Evolutionary conservation across 2,113 vertebrate genomes (phyloP).

Genomic region (Sturnus vulgaris): DNA sequence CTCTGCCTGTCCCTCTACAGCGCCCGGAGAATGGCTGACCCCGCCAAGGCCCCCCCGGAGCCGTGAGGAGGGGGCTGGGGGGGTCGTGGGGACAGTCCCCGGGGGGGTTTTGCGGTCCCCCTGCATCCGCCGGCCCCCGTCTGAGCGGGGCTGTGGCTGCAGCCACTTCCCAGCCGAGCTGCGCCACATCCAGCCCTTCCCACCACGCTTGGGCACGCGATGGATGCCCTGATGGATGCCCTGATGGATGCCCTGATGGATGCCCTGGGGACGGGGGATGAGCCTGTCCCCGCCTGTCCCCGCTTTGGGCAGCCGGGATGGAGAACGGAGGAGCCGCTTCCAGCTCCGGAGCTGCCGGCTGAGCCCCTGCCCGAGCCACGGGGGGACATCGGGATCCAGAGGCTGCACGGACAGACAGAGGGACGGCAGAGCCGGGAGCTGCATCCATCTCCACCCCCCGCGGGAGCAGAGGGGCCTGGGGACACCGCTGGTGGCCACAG

Average conservation of each 20-base stretch:
- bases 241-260: background rate
- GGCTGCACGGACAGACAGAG: background rate
- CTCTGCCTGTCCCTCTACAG: conserved; percentile 91
- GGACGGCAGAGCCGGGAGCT: accelerated
- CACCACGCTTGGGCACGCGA: accelerated
- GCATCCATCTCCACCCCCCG: background rate
- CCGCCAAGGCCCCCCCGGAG: conserved; percentile 57
- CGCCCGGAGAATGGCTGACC: conserved; percentile 84
- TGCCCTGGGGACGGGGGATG: background rate
- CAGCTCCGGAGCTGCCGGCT: background rate
- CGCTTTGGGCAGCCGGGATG: background rate
- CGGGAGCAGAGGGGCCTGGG: accelerated
- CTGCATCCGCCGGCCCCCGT: accelerated
- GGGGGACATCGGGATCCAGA: accelerated
- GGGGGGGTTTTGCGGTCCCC: accelerated
- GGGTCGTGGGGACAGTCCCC: background rate
- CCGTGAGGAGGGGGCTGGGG: conserved; percentile 10
- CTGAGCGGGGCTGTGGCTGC: background rate
- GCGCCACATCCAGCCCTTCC: background rate
- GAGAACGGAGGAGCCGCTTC: background rate
- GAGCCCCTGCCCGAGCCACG: background rate
- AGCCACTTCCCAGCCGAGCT: background rate
- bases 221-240: no score
- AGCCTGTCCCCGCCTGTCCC: background rate
- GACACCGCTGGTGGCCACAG: background rate